phyloP scores from a whole-genome alignment of 2,888 invertebrate genomes.

The Biston betularia region DNA sequence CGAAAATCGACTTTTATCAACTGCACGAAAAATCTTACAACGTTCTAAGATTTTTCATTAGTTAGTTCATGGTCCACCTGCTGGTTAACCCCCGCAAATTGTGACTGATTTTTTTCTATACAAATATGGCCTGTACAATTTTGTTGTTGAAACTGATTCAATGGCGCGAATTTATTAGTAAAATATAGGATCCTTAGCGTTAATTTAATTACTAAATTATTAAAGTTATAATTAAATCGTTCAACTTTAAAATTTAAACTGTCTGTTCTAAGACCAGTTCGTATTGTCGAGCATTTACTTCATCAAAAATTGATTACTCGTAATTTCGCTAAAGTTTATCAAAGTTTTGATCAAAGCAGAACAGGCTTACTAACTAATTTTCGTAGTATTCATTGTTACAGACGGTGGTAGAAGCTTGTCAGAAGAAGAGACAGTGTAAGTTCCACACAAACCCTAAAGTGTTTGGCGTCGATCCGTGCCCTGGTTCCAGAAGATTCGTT shows the following conservation, averaged over 20 bases:
- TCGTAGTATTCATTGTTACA: slow-evolving; percentile 95
- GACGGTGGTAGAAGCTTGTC: slow-evolving; percentile 97
- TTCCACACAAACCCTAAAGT: slow-evolving; percentile 95
- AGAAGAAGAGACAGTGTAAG: slow-evolving; percentile 96
- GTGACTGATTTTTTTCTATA: too few species aligned
- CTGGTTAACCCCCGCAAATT: too few species aligned
- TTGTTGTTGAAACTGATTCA: too few species aligned
- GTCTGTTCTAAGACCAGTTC: neutral
- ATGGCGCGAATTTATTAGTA: too few species aligned
- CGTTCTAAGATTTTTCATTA: too few species aligned
- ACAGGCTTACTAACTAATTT: slow-evolving; percentile 76
- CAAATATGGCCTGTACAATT: too few species aligned
- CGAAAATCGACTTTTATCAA: too few species aligned
- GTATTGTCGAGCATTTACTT: slow-evolving; percentile 1
- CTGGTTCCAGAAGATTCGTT: slow-evolving; percentile 95
- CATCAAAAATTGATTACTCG: slow-evolving; percentile 21
- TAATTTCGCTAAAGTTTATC: slow-evolving; percentile 27
- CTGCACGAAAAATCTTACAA: too few species aligned
- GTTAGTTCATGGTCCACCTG: too few species aligned
- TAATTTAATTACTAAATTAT: neutral
- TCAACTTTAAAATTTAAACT: slow-evolving; percentile 16
- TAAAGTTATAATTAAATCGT: slow-evolving; percentile 2
- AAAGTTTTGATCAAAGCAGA: slow-evolving; percentile 47
- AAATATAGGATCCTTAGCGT: too few species aligned
- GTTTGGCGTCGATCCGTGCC: slow-evolving; percentile 96